Evolutionary conservation across 2,113 vertebrate genomes (phyloP), one percentile per base, ranked within the genome.

Genomic region (Syngnathus floridae): DNA sequence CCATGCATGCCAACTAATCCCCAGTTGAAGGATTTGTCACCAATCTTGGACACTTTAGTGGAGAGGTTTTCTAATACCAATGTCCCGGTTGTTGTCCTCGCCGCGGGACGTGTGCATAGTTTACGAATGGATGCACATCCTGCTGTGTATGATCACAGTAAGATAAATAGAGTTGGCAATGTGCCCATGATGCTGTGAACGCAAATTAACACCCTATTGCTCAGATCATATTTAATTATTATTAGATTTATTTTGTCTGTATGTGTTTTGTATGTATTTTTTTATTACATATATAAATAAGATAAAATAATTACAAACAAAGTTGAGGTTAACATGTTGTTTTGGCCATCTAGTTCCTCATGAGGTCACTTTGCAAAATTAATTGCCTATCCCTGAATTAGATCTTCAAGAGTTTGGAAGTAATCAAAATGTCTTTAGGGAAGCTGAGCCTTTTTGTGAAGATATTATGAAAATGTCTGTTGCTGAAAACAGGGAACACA

Each of bases 1-100:
- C 37, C 21, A 60, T 40, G 19, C 37, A 60, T 60, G 37, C 57
- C 37, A 60, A 60, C 57, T 41, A 60, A 60, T 60, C 37, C 37
- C 19, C 37, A 60, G 10, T 40, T 60, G 36, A 40, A n/a, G 37
- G 57, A 60, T 21, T 60, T 60, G 37, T 60, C n/a, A 12, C 37
- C 56, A 56, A 35, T 54, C 10, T 56, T 58, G 7, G 56, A 37
- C 12, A n/a, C 37, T 60, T 40, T 40, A 12, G n/a, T 40, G 57
- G 40, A n/a, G 37, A 40, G 19, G 40, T 40, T 60, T 60, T 40
- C 19, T 14, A 40, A 40, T 40, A 41, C 10, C 57, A 36, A 21
- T 41, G 12, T 38, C 51, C 11, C 12, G 21, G 10, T 40, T 59
- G 8, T 59, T 59, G 17, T 59, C 17, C 57, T 38, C 57, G 38